Base-by-base conservation (phyloP, 2,888 invertebrate genomes). In the Xestoiulus laeticollis region DNA sequence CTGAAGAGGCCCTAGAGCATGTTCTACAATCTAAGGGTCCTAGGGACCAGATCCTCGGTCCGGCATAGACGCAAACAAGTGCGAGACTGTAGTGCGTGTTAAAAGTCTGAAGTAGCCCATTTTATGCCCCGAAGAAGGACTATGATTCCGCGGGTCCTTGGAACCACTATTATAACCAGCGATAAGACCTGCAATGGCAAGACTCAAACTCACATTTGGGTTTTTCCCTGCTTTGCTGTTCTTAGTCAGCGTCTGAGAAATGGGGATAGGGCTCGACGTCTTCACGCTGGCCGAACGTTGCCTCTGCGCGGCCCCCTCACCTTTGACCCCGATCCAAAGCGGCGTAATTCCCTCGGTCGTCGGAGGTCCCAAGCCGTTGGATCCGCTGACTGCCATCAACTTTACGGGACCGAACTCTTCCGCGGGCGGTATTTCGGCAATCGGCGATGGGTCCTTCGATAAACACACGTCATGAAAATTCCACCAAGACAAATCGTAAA, bases 231-330 rank as follows among this genome's bases (percentile, higher is more conserved):
- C 59, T 87, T 85, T 12, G 85, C 30, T 87, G 87, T 16, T 59
- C 88, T 88, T 86, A 1, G 43, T 38, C 30, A 87, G 22, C 10
- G 16, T 26, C 33, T 53, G 87, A 4, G 32, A 19, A 1, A 96
- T 96, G 2, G 96, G 95, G 91, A 96, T 96, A 0, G 96, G 96
- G 91, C 95, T 95, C 0, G 96, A 95, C 48, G 93, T 92, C 90
- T 94, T 94, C 26, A 89, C 22, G 78, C 87, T 88, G n/a, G n/a
- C 19, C 44, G 88, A 87, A 19, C 87, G 43, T 33, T 88, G 43
- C 14, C 88, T 32, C 38, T 53, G 88, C n/a, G n/a, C 22, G 2
- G 33, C 10, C n/a, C 12, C 26, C 5, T 43, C 44, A 2, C 43
- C 85, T 32, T 26, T 82, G 22, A 26, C 4, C 10, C 53, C 85